These are phyloP conservation scores for Ibidorhyncha struthersii DNA, from an alignment of 2,113 vertebrate genomes.

Conservation along the genomic window DNA sequence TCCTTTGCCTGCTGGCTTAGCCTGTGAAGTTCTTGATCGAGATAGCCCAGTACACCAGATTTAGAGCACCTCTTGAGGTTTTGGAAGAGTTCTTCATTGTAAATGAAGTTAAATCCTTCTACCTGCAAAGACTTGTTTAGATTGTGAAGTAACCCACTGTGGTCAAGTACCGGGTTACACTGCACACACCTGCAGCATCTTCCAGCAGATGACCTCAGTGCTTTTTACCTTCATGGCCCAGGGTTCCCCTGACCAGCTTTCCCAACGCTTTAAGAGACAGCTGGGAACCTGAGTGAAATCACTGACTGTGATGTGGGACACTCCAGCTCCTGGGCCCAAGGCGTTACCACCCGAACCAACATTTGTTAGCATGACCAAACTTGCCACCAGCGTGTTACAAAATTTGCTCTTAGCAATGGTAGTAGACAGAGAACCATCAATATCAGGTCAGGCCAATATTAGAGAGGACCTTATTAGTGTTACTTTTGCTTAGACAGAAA, in stretches of 20 bases:
- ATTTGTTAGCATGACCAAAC: neutral
- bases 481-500: neutral
- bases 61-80: neutral
- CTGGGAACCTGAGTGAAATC: neutral
- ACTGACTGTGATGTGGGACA: neutral
- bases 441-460: neutral
- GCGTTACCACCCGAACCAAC: neutral
- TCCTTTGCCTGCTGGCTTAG: neutral
- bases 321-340: neutral
- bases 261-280: neutral
- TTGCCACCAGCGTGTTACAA: neutral
- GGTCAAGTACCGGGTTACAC: neutral
- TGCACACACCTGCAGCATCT: neutral
- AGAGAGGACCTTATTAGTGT: neutral
- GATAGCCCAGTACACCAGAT: neutral
- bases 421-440: neutral
- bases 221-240: neutral
- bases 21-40: neutral
- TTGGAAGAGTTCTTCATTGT: neutral
- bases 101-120: neutral
- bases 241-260: neutral
- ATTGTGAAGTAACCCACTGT: neutral
- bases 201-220: accelerated
- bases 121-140: neutral
- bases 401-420: neutral